Percentiles rank a stretch among this genome's conserved stretches.
Conservation (phyloP, 2,113 vertebrate genomes). For the Spea multiplicata region DNA sequence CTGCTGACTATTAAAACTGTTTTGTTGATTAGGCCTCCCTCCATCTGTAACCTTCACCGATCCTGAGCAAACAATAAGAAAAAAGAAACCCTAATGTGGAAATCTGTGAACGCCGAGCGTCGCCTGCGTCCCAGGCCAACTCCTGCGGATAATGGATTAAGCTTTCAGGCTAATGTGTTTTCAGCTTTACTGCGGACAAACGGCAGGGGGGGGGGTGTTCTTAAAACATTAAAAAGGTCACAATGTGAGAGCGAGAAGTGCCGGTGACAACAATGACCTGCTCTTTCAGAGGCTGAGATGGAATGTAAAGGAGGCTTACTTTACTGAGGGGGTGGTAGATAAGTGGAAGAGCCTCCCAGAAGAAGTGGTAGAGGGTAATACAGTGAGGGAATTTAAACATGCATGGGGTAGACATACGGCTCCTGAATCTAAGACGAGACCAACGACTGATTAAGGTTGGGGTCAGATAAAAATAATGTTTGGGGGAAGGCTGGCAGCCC, state of each 20-base stretch:
- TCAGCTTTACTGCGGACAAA: constrained; percentile 32
- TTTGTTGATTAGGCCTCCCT: not conserved
- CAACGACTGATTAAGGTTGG: no score
- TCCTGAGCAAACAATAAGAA: constrained; percentile 30
- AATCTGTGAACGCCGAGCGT: constrained; percentile 9
- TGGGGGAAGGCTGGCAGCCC: not conserved
- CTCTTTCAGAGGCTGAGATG: not conserved
- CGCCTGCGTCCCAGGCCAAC: not conserved
- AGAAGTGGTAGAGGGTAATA: no score
- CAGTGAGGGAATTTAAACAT: no score
- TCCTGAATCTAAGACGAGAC: no score
- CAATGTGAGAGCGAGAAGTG: not conserved
- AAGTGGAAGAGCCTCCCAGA: no score
- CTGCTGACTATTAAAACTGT: constrained; percentile 12
- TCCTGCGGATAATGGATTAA: constrained; percentile 23
- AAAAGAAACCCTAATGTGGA: constrained; percentile 11
- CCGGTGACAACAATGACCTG: constrained; percentile 2
- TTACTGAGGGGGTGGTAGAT: no score
- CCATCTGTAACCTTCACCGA: constrained; percentile 22
- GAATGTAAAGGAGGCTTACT: no score
- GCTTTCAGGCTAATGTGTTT: constrained; percentile 35
- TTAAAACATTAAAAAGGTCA: constrained; percentile 26
- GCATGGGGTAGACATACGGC: no score
- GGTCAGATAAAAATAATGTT: no score
- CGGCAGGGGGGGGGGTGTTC: constrained; percentile 11